Evolutionary conservation across 1,140 invertebrate genomes (phyloP).

Genomic region (Nylanderia fulva): DNA sequence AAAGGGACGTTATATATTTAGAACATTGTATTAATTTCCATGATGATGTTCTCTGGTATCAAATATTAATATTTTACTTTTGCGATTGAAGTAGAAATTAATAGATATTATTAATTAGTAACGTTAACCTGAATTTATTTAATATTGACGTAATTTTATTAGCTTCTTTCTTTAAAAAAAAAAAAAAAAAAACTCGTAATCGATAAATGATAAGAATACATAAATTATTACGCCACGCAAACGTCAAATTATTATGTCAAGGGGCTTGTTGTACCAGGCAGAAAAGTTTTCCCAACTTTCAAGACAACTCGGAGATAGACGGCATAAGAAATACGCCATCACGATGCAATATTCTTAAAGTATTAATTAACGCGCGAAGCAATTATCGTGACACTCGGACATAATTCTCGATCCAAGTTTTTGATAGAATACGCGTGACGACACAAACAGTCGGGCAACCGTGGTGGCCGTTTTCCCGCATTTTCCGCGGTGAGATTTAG

Average conservation of each 20-base stretch:
- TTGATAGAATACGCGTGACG: slow-evolving; percentile 43
- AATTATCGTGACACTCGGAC: slow-evolving; percentile 48
- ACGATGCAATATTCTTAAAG: slow-evolving; percentile 21
- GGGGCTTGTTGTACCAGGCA: neutral
- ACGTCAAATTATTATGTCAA: neutral
- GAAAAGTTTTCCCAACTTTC: slow-evolving; percentile 28
- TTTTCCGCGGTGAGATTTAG: slow-evolving; percentile 61
- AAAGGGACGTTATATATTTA: neutral
- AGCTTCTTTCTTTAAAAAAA: too few relatives aligned
- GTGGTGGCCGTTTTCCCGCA: slow-evolving; percentile 32
- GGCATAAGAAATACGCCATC: slow-evolving; percentile 6
- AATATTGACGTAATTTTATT: neutral
- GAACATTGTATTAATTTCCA: neutral
- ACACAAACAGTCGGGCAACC: slow-evolving; percentile 6
- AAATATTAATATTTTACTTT: slow-evolving; percentile 13
- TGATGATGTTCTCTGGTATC: neutral
- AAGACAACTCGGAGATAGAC: slow-evolving; percentile 12
- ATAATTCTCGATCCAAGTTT: slow-evolving; percentile 38
- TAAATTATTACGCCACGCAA: neutral
- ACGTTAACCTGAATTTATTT: neutral
- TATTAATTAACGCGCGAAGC: slow-evolving; percentile 48
- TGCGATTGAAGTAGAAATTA: neutral
- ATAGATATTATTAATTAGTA: neutral
- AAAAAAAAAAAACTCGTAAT: neutral
- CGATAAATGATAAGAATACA: neutral